Evolutionary conservation across 2,797 vertebrate species (phyloP).

Genomic region (Oreochromis mossambicus): DNA sequence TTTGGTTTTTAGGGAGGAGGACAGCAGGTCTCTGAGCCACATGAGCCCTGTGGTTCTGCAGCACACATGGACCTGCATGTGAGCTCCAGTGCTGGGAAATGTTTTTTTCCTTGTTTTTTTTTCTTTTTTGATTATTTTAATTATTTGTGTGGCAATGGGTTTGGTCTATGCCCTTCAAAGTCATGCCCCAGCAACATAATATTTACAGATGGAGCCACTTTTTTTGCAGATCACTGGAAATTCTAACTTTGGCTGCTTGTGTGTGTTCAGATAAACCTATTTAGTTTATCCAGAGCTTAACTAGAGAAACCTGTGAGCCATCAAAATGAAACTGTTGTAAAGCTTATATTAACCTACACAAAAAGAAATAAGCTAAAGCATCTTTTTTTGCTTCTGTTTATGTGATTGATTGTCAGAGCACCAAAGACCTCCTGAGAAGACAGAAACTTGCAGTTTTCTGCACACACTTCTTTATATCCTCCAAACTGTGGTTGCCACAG

Average conservation of each 20-base stretch:
- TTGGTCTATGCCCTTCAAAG: constrained; percentile 5
- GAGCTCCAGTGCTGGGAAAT: constrained; percentile 34
- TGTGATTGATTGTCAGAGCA: background rate
- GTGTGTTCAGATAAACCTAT: background rate
- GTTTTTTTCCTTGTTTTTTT: background rate
- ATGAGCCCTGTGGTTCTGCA: constrained; percentile 3
- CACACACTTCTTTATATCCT: background rate
- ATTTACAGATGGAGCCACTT: constrained; percentile 33
- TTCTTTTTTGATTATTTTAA: background rate
- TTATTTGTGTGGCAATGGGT: constrained; percentile 18
- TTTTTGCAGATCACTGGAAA: background rate
- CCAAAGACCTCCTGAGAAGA: background rate
- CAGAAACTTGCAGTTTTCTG: background rate
- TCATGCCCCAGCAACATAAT: constrained; percentile 23
- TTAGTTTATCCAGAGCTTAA: background rate
- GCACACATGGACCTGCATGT: constrained; percentile 43
- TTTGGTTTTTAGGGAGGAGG: constrained; percentile 32
- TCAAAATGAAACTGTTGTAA: accelerated
- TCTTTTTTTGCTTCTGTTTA: accelerated
- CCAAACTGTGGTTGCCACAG: background rate
- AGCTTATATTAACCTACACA: background rate
- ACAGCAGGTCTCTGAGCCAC: background rate
- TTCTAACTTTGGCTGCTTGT: background rate
- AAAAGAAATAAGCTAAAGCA: background rate
- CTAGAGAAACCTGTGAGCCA: accelerated